Base-by-base conservation (phyloP, 2,888 invertebrate genomes). In the Drosophila buzzatii region DNA sequence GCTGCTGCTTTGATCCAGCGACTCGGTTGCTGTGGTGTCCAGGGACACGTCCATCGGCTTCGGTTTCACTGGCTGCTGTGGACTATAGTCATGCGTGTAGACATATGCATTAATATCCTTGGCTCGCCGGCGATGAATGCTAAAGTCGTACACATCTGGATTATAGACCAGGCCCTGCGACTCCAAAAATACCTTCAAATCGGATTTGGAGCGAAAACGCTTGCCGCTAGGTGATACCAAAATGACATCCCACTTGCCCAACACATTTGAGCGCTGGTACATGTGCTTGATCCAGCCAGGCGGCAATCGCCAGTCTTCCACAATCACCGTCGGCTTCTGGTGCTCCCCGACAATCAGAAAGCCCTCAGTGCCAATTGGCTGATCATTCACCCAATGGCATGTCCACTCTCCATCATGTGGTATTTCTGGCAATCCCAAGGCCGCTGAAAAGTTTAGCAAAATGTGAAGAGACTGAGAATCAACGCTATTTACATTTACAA, bases 231-330 rank as follows among this genome's bases (percentile, higher is more conserved):
- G 94, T 76, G 95, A 95, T 0, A 96, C 94, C 64, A 97, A 94
- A 51, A 97, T 95, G 3, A 96, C 96, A 89, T 97, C 97, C 97
- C 97, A 97, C 91, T 97, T 97, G 9, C 96, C 97, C 0, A 93
- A 88, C 14, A 96, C 96, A 27, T 96, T 96, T 49, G 95, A 94
- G 37, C 96, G 94, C 76, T 96, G 95, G 31, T 96, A 95, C 93
- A 97, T 95, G 91, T 97, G 96, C 91, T 97, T 97, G 0, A 95
- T 94, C 97, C 97, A 97, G 3, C 96, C 96, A 1, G 94, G 92
- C 0, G 97, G 97, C 73, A 97, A 92, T 58, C 96, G 94, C 88
- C 95, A 95, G 91, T 97, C 97, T 56, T 95, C 94, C 8, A 97
- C 96, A 92, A 97, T 94, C 16, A 95, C 91, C 0, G 93, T 94